Conservation (phyloP, 2,797 vertebrate species). For the Paguma larvata region DNA sequence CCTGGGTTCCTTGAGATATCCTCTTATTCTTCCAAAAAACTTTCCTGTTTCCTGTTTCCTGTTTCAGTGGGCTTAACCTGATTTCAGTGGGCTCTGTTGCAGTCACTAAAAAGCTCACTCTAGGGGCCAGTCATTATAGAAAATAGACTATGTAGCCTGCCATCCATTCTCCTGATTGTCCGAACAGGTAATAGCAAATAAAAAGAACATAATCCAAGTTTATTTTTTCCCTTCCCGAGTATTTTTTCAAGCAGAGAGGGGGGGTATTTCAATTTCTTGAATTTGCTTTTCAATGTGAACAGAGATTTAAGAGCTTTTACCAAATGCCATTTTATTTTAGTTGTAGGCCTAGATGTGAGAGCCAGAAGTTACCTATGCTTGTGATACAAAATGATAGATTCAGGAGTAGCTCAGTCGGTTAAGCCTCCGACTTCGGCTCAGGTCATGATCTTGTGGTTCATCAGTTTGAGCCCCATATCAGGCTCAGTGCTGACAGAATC, state of each 20-base stretch:
- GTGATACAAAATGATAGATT: slow-evolving; percentile 4
- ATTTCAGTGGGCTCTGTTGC: background rate
- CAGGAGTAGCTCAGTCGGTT: background rate
- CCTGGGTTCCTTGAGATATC: background rate
- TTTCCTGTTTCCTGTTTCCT: too few relatives aligned
- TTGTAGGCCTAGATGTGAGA: slow-evolving; percentile 24
- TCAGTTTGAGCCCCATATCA: too few relatives aligned
- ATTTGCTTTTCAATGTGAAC: slow-evolving; percentile 46
- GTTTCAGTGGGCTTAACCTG: background rate
- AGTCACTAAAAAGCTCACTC: background rate
- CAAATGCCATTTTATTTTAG: slow-evolving; percentile 1
- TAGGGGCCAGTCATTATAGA: background rate
- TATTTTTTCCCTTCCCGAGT: background rate
- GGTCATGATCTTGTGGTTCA: too few relatives aligned
- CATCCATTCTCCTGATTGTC: background rate
- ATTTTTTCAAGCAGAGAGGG: background rate
- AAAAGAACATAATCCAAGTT: slow-evolving; percentile 33
- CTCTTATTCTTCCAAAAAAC: background rate
- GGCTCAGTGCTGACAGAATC: too few relatives aligned
- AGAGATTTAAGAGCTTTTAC: slow-evolving; percentile 30
- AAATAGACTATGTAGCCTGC: background rate
- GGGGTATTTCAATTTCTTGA: background rate
- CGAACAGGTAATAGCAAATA: background rate
- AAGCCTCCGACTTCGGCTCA: too few relatives aligned
- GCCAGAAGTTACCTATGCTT: background rate